Evolutionary conservation across 2,888 invertebrate species (phyloP), one percentile per base, ranked within the genome.

Genomic region (Amorpha juglandis): DNA sequence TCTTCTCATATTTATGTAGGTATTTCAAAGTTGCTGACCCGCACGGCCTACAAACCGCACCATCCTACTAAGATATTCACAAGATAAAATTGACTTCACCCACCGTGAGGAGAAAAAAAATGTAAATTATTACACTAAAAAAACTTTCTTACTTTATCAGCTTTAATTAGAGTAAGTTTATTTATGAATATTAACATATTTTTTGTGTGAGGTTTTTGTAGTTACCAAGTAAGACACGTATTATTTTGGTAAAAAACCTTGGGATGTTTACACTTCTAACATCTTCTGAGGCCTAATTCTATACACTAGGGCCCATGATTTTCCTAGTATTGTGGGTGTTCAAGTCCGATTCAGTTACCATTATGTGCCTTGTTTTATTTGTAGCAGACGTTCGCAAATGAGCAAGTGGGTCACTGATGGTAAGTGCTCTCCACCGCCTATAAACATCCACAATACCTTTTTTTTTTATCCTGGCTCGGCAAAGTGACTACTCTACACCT

Each of bases 91-190:
- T 4, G 16, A 12, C 16, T 42, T 0, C 12, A 9, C 19, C 58
- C 6, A 42, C 16, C 19, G 38, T 1, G 11, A 7, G 58, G 55
- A 38, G 58, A 16, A 19, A 42, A 38, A 55, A 42, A 33, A 6
- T 42, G 38, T 42, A 58, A 58, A 58, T 58, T 55, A 55, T 69
- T 70, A 67, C 74, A 67, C 47, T 48, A 63, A 58, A 19, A 38
- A 19, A 67, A 66, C 66, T 68, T 58, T 51, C 45, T 48, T 62
- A 64, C 65, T 19, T 48, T 48, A 14, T 33, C 47, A 55, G 64
- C 62, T 73, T 69, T 70, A 71, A 74, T 71, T 68, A 70, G 50
- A 65, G 33, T 62, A n/a, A 64, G 69, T 52, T 42, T 55, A 27
- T 63, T 38, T 51, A 67, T 67, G 50, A 64, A 58, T 58, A 58